Evolutionary conservation across 2,888 invertebrate genomes (phyloP).

Genomic region (Quadroppia sp.): DNA sequence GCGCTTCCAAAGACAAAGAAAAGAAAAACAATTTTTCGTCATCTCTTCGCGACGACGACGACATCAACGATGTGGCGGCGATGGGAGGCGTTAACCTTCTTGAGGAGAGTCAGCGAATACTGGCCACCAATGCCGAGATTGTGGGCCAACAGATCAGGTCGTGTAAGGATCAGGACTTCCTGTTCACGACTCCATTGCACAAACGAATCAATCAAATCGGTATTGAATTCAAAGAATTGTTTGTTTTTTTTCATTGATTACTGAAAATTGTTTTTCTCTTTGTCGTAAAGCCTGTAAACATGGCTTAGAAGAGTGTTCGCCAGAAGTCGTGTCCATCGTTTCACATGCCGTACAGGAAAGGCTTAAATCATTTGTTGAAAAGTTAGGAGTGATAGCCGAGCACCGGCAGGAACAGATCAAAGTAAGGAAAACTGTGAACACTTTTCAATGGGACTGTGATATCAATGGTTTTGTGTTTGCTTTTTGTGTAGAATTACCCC

Average conservation of each 20-base stretch:
- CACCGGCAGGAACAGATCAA: slow-evolving; percentile 90
- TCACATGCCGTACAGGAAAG: slow-evolving; percentile 93
- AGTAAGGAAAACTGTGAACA: slow-evolving; percentile 56
- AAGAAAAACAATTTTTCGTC: slow-evolving; percentile 32
- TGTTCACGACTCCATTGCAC: slow-evolving; percentile 71
- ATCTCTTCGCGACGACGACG: slow-evolving; percentile 75
- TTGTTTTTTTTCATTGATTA: neutral
- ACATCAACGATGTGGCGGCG: slow-evolving; percentile 96
- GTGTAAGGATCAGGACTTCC: slow-evolving; percentile 86
- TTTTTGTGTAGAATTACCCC: slow-evolving; percentile 65
- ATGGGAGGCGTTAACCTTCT: slow-evolving; percentile 98
- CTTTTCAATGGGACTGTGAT: neutral
- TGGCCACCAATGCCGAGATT: slow-evolving; percentile 76
- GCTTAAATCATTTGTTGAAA: slow-evolving; percentile 82
- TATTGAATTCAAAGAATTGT: slow-evolving; percentile 53
- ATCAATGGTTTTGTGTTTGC: slow-evolving; percentile 30
- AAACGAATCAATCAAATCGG: slow-evolving; percentile 69
- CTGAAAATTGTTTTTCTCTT: slow-evolving; percentile 17
- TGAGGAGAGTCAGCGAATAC: slow-evolving; percentile 90
- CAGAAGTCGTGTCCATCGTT: slow-evolving; percentile 81
- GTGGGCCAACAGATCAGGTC: slow-evolving; percentile 83
- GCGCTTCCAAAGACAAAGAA: slow-evolving; percentile 37
- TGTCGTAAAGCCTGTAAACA: slow-evolving; percentile 59
- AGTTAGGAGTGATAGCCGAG: slow-evolving; percentile 85
- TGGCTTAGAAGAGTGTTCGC: slow-evolving; percentile 76